Evolutionary conservation across 2,888 invertebrate species (phyloP), one percentile per base, ranked within the genome.

Genomic region (Torymus texanus): DNA sequence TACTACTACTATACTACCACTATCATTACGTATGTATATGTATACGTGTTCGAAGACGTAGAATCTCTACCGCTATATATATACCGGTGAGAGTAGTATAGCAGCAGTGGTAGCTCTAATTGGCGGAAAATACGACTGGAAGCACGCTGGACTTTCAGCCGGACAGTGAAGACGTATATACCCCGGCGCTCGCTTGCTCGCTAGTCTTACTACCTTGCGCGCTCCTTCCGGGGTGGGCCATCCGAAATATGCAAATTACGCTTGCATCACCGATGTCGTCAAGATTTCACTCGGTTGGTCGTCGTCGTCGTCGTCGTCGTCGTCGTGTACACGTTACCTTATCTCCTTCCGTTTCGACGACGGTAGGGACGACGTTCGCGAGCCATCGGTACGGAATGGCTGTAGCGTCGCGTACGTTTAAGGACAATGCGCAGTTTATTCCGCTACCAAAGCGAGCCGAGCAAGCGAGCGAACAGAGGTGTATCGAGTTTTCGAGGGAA

Each of bases 51-150:
- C 13, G 74, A 74, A 59, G 63, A 66, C 66, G 58, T 2, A 24
- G 24, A 56, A 29, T 58, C 61, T 21, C 51, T 62, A n/a, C 61
- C 75, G 68, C 67, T 29, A 29, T n/a, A n/a, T n/a, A n/a, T n/a
- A 21, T 21, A 21, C 21, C 21, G 2, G 41, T 8, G 5, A 8
- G 41, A 3, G 29, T 29, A 29, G 29, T 3, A 29, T 8, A 29
- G 29, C 29, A 29, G 29, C 29, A 29, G 73, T 65, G 75, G 67
- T 70, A 79, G 53, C 84, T 86, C 85, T 87, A 87, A 87, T 88
- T 86, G 87, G 84, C 85, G 86, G 86, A 87, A 88, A 88, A 86
- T 87, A 87, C 84, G 83, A 81, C 83, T 81, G 74, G 82, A n/a
- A 62, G 68, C 66, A 61, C 70, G 10, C 58, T 53, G 62, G 50